Evolutionary conservation across 2,888 invertebrate genomes (phyloP).

Genomic region (Alviniconcha strummeri): DNA sequence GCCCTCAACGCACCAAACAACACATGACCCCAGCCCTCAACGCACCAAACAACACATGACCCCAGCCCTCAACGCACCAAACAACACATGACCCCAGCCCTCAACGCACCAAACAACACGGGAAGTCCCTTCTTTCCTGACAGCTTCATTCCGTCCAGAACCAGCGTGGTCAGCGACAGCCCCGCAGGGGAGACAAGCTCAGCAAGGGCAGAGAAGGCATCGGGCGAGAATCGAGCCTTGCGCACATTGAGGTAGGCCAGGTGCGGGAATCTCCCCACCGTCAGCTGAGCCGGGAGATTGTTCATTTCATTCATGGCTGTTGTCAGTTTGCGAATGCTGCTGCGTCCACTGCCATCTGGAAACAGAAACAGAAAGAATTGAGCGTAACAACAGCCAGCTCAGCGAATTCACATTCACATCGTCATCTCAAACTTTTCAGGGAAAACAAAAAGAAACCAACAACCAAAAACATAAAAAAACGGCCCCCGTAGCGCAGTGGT

Average conservation of each 20-base stretch:
- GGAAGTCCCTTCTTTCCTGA: constrained; percentile 53
- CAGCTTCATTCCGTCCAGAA: constrained; percentile 62
- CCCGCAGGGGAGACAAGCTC: constrained; percentile 23
- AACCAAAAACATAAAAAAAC: no score
- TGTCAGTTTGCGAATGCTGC: constrained; percentile 47
- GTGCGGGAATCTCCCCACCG: constrained; percentile 38
- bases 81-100: no score
- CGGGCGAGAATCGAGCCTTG: constrained; percentile 49
- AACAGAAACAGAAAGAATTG: background rate
- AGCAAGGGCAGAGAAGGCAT: constrained; percentile 38
- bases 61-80: no score
- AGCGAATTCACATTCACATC: no score
- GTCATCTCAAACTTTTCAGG: no score
- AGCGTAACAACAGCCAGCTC: background rate
- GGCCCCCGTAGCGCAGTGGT: no score
- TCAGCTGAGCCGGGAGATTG: constrained; percentile 43
- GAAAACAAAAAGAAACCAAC: no score
- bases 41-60: no score
- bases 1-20: no score
- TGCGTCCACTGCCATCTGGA: constrained; percentile 40
- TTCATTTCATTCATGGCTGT: constrained; percentile 54
- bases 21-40: no score
- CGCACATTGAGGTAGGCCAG: constrained; percentile 59
- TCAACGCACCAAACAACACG: constrained; percentile 47
- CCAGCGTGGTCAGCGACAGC: constrained; percentile 44